Base-by-base conservation (phyloP, 2,113 vertebrate genomes). In the Brachypteracias leptosomus region DNA sequence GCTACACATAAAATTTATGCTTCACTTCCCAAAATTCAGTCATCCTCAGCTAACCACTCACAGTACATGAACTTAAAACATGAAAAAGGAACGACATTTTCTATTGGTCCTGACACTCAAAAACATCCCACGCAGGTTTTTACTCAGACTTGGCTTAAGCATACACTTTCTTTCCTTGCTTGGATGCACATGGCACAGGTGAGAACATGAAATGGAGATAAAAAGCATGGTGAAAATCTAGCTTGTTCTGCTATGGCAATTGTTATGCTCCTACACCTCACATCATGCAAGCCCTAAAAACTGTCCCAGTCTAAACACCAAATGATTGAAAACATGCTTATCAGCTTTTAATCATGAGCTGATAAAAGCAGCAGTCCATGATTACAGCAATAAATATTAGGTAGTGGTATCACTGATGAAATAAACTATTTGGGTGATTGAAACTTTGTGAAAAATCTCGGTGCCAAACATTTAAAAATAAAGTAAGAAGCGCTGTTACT, bases 141-240 rank as follows among this genome's bases (percentile, higher is more conserved):
- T 24, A 57, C 18, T 81, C 16, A 28, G 16, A 26, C 14, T 63
- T 67, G 29, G 24, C 24, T 52, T 42, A 89, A 13, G 12, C 4
- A 31, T 6, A 16, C 10, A 5, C 17, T 66, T 73, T 16, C 8
- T 51, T 55, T 52, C 59, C 57, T 72, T 82, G 42, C 36, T 57
- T 46, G 42, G 42, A 33, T 47, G 72, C 2, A 6, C 13, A 19
- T 1, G 2, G n/a, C 44, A 62, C 36, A 67, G 42, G 38, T 20
- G 25, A 36, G 65, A 49, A 74, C 3, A 12, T 0, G 10, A 35
- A 33, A 57, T 63, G 12, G 11, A 46, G 29, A n/a, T 11, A 44
- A 47, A 42, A 59, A 38, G 13, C 10, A 28, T 0, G 1, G 13
- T 1, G 1, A 13, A 68, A 9, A 67, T 18, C 6, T 11, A n/a